Evolutionary conservation across 2,797 vertebrate species (phyloP).

Genomic region (Syndactyla subalaris): DNA sequence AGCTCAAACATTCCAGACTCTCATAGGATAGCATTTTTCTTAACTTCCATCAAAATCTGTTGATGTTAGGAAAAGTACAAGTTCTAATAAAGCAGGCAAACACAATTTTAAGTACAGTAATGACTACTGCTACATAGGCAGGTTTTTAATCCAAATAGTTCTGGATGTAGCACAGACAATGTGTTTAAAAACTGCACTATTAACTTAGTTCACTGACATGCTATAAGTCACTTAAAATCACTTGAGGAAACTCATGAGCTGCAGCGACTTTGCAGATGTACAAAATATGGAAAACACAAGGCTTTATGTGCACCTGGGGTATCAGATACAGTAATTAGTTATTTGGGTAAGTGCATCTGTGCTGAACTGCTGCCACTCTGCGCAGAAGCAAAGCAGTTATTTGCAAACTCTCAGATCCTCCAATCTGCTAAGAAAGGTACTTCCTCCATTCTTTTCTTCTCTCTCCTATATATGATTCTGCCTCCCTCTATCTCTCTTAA

Average conservation of each 20-base stretch:
- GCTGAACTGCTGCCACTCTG: background rate
- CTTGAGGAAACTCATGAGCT: background rate
- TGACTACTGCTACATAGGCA: background rate
- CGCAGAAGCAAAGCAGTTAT: background rate
- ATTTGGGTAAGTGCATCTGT: background rate
- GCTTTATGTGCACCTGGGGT: background rate
- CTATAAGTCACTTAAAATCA: background rate
- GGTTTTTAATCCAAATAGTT: background rate
- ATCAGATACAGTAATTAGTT: background rate
- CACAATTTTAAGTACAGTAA: background rate
- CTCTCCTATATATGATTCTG: background rate
- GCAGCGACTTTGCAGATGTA: background rate
- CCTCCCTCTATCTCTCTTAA: background rate
- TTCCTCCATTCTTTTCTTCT: background rate
- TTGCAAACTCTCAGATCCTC: background rate
- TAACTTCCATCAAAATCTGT: background rate
- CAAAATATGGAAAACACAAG: background rate
- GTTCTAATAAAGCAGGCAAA: background rate
- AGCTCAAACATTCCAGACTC: background rate
- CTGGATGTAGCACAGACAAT: fast-evolving
- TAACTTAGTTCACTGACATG: background rate
- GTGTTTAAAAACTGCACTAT: background rate
- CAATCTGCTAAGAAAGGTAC: background rate
- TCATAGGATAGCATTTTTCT: background rate
- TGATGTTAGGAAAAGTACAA: background rate